These are phyloP conservation scores for Sakesphorus luctuosus DNA, from an alignment of 2,113 vertebrate species.

Conservation along the genomic window DNA sequence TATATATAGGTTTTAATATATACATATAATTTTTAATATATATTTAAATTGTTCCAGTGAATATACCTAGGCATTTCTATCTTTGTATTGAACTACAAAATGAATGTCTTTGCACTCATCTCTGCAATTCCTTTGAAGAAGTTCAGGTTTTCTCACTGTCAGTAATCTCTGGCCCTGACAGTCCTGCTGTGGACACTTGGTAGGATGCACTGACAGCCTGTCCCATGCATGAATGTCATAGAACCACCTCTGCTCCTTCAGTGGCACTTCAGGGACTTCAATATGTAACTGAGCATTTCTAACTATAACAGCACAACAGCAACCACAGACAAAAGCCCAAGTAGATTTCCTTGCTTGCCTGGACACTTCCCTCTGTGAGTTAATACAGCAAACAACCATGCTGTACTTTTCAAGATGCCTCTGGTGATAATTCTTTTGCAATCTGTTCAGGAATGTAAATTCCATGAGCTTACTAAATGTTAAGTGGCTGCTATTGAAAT, in stretches of 20 bases:
- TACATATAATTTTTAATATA: too few species aligned
- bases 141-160: not conserved
- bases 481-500: not conserved
- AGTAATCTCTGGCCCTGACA: not conserved
- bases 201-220: not conserved
- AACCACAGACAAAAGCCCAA: not conserved
- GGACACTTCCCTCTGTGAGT: not conserved
- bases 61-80: not conserved
- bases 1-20: too few species aligned
- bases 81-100: not conserved
- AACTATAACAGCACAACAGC: not conserved
- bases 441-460: not conserved
- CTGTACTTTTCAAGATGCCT: not conserved
- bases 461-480: not conserved
- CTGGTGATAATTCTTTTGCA: not conserved
- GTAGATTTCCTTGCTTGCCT: not conserved
- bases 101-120: not conserved
- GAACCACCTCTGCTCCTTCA: not conserved
- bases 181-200: not conserved
- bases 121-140: not conserved
- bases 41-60: not conserved
- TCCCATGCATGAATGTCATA: not conserved
- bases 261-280: not conserved
- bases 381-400: not conserved
- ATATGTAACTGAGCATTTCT: not conserved